phyloP scores from a whole-genome alignment of 2,797 vertebrate species.

The Novumbra hubbsi region DNA sequence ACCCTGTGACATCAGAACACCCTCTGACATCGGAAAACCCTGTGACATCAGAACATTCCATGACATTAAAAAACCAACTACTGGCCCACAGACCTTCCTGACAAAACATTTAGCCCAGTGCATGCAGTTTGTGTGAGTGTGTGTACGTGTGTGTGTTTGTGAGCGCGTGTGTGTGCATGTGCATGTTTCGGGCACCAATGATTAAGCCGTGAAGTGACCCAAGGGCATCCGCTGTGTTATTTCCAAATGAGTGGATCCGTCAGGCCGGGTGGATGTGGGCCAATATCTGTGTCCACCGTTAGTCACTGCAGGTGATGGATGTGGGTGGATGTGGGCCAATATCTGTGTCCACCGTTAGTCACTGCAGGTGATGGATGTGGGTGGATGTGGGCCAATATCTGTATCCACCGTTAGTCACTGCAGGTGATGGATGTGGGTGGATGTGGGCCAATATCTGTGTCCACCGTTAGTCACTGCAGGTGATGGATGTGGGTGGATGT shows the following conservation, averaged over 20 bases:
- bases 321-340: too few relatives aligned
- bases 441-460: too few relatives aligned
- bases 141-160: constrained; percentile 9
- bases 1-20: not conserved
- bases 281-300: not conserved
- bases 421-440: not conserved
- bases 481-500: too few relatives aligned
- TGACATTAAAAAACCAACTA: not conserved
- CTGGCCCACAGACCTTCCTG: not conserved
- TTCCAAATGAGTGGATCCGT: constrained; percentile 4
- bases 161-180: constrained; percentile 12
- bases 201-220: not conserved
- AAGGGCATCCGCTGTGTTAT: not conserved
- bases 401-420: too few relatives aligned
- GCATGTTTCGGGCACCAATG: constrained; percentile 4
- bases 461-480: not conserved
- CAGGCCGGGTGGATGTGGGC: not conserved
- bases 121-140: not conserved
- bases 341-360: too few relatives aligned
- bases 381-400: too few relatives aligned
- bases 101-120: not conserved
- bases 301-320: not conserved
- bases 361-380: not conserved
- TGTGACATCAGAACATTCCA: not conserved
- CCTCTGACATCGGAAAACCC: not conserved